Conservation (phyloP, 2,888 invertebrate genomes). For the Dexiosoma caninum region DNA sequence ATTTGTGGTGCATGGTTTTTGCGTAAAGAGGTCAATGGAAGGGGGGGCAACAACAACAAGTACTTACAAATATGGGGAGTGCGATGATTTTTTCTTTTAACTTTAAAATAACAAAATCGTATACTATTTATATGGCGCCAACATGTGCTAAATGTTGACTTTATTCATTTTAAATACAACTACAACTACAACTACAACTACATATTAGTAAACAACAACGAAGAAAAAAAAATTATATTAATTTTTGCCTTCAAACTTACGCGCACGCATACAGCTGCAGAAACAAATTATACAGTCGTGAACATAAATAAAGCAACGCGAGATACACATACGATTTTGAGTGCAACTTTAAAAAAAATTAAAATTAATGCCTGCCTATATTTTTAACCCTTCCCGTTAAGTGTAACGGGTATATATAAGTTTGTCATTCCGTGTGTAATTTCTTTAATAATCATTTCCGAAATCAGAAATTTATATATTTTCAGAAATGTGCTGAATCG, state of each 20-base stretch:
- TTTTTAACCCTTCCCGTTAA: too few relatives aligned
- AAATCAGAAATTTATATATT: too few relatives aligned
- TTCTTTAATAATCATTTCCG: too few relatives aligned
- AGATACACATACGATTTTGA: too few relatives aligned
- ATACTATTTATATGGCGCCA: constrained; percentile 39
- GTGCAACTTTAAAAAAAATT: too few relatives aligned
- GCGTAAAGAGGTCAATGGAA: not conserved
- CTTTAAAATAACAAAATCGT: constrained; percentile 8
- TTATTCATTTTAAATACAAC: constrained; percentile 16
- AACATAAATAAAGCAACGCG: too few relatives aligned
- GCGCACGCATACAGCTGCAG: not conserved
- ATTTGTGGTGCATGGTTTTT: not conserved
- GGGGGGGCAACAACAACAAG: not conserved
- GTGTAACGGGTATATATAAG: too few relatives aligned
- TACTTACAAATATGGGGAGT: constrained; percentile 16
- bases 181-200: not conserved
- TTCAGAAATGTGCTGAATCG: too few relatives aligned
- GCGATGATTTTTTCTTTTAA: constrained; percentile 2
- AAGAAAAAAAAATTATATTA: not conserved
- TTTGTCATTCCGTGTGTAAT: too few relatives aligned
- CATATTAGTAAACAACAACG: not conserved
- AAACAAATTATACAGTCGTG: too few relatives aligned
- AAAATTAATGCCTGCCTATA: too few relatives aligned
- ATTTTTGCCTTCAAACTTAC: not conserved
- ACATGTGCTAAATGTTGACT: constrained; percentile 40